phyloP scores from a whole-genome alignment of 2,888 invertebrate species.

The Harmothoe impar region DNA sequence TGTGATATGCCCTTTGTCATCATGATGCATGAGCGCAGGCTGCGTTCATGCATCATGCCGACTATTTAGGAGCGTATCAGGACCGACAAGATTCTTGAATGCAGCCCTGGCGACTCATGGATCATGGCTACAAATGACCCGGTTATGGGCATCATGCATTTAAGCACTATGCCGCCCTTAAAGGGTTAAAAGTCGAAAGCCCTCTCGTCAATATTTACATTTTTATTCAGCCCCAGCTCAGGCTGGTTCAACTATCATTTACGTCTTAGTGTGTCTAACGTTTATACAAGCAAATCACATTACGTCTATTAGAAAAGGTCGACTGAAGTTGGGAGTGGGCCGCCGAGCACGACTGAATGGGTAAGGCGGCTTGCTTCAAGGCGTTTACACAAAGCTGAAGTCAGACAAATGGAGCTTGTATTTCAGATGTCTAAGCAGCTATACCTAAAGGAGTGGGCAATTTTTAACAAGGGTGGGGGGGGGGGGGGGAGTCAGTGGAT shows the following conservation, averaged over 20 bases:
- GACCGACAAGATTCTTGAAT: too few relatives aligned
- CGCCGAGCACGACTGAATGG: not conserved
- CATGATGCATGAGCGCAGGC: too few relatives aligned
- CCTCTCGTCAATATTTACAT: not conserved
- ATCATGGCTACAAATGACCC: too few relatives aligned
- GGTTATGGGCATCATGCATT: too few relatives aligned
- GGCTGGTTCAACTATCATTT: not conserved
- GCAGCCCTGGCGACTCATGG: too few relatives aligned
- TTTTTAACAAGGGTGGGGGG: too few relatives aligned
- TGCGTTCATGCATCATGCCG: too few relatives aligned
- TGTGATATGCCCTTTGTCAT: too few relatives aligned
- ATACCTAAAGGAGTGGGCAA: not conserved
- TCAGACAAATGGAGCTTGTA: not conserved
- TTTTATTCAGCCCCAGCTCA: not conserved
- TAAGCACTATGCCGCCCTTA: too few relatives aligned
- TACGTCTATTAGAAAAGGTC: not conserved
- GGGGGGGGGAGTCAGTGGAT: too few relatives aligned
- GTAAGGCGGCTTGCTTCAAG: not conserved
- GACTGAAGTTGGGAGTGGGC: not conserved
- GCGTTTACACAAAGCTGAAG: not conserved
- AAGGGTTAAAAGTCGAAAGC: not conserved
- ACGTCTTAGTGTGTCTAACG: not conserved
- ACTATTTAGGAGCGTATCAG: too few relatives aligned
- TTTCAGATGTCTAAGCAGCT: not conserved
- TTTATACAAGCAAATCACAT: slow-evolving; percentile 1